Percentiles rank a stretch among this genome's conserved stretches.
Conservation (phyloP, 1,140 invertebrate genomes). For the Cecropterus lyciades region DNA sequence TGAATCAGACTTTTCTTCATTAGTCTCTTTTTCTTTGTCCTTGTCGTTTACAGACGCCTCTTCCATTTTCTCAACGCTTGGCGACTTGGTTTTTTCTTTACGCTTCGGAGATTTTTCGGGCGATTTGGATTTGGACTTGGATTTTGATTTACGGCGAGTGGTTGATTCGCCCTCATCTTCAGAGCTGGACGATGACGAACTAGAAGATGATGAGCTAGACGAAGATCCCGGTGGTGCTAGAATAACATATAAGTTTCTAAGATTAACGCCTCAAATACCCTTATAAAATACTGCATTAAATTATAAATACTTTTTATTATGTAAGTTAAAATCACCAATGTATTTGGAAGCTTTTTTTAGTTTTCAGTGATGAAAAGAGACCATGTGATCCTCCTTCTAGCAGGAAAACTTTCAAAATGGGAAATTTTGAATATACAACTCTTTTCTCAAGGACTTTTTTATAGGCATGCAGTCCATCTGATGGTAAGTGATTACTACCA, state of each 20-base stretch:
- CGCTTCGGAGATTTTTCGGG: slow-evolving; percentile 68
- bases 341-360: too few species aligned
- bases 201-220: slow-evolving; percentile 76
- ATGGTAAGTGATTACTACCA: too few species aligned
- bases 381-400: too few species aligned
- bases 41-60: slow-evolving; percentile 60
- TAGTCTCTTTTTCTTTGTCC: slow-evolving; percentile 64
- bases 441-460: too few species aligned
- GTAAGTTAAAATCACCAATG: too few species aligned
- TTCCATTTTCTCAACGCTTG: slow-evolving; percentile 55
- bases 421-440: too few species aligned
- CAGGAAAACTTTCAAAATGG: too few species aligned
- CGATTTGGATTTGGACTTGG: slow-evolving; percentile 70
- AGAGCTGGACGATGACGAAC: slow-evolving; percentile 75
- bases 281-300: too few species aligned
- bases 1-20: slow-evolving; percentile 79
- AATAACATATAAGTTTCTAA: slow-evolving; percentile 4
- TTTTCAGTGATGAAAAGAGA: too few species aligned
- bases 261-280: neutral
- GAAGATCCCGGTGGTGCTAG: slow-evolving; percentile 77
- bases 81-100: slow-evolving; percentile 66
- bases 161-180: slow-evolving; percentile 70
- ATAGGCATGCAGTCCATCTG: too few species aligned
- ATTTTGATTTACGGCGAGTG: slow-evolving; percentile 68
- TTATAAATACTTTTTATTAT: too few species aligned